These are phyloP conservation scores for Smutsia temminckii DNA, from an alignment of 2,797 vertebrate species.

Conservation along the genomic window DNA sequence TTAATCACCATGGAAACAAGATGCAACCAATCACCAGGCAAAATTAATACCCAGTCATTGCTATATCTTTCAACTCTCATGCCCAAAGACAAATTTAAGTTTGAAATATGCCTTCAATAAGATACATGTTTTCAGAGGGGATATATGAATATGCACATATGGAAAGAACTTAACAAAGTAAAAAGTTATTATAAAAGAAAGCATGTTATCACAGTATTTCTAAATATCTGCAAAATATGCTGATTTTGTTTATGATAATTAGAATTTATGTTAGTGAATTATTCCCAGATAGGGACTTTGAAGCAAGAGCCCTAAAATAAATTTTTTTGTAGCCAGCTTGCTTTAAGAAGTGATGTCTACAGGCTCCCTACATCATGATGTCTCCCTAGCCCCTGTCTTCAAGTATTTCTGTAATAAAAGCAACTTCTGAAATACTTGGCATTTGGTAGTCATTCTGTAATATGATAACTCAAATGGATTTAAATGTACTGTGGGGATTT, in stretches of 20 bases:
- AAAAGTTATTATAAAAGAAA: neutral
- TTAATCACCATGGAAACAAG: conserved; percentile 32
- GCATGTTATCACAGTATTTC: neutral
- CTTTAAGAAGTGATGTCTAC: neutral
- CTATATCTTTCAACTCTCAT: neutral
- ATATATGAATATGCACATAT: neutral
- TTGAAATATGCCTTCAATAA: conserved; percentile 23
- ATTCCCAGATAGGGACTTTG: neutral
- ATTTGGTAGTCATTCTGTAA: neutral
- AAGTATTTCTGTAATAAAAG: neutral
- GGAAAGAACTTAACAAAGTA: conserved; percentile 19
- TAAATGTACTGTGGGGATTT: neutral
- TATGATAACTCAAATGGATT: neutral
- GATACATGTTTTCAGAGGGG: neutral
- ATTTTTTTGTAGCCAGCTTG: neutral
- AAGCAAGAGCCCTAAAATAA: neutral
- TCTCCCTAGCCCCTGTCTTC: neutral
- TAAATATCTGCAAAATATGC: neutral
- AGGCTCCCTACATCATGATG: neutral
- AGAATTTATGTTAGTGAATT: neutral
- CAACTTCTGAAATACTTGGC: neutral
- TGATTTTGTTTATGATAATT: conserved; percentile 10
- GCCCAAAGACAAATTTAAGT: neutral
- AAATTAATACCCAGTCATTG: neutral
- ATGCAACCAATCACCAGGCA: neutral